phyloP scores from a whole-genome alignment of 2,888 invertebrate species.

The Crepidodera aurea region DNA sequence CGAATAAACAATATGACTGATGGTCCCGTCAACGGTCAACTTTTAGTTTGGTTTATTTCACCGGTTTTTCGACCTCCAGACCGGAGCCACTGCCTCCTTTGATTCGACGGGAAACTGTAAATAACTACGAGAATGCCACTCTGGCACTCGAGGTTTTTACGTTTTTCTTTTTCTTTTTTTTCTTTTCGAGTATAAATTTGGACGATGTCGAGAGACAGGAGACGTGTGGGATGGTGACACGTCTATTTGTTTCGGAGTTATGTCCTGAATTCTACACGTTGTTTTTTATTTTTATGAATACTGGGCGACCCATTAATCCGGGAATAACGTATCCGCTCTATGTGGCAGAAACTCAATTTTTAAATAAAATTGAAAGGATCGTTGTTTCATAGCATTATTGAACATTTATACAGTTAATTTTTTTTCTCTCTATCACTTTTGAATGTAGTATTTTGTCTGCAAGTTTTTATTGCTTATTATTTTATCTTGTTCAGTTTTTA shows the following conservation, averaged over 20 bases:
- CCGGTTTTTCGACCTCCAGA: slow-evolving; percentile 25
- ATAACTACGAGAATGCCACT: slow-evolving; percentile 16
- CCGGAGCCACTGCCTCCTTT: too few species aligned
- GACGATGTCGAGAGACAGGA: not conserved
- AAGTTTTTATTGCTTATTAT: too few species aligned
- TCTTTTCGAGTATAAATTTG: slow-evolving; percentile 15
- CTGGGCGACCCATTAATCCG: too few species aligned
- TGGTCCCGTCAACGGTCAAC: not conserved
- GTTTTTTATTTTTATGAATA: not conserved
- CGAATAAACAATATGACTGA: slow-evolving; percentile 14
- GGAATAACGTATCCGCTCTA: too few species aligned
- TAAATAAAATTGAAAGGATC: too few species aligned
- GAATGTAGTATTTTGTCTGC: too few species aligned
- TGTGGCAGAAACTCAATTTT: too few species aligned
- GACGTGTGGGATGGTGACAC: slow-evolving; percentile 10
- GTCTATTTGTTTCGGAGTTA: slow-evolving; percentile 14
- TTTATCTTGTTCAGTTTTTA: too few species aligned
- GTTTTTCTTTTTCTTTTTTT: slow-evolving; percentile 6
- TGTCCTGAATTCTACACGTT: slow-evolving; percentile 4
- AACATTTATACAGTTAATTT: too few species aligned
- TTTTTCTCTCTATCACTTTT: too few species aligned
- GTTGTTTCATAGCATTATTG: too few species aligned
- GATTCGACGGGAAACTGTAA: slow-evolving; percentile 21
- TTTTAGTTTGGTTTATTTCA: not conserved
- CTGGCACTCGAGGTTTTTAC: not conserved